Conservation (phyloP, 2,797 vertebrate genomes). For the Selene dorsalis region DNA sequence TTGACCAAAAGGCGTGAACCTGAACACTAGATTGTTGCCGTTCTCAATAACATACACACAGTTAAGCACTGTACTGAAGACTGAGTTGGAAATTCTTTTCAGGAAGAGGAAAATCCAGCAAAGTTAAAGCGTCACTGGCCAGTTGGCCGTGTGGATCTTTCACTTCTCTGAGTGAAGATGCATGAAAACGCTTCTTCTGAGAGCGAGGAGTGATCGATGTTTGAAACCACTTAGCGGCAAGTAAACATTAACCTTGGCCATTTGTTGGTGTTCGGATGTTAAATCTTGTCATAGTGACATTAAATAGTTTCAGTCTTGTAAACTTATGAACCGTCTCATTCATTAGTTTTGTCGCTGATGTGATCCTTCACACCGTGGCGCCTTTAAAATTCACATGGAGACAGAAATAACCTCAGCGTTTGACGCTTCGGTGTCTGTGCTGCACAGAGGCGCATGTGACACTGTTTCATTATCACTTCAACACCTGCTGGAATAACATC, state of each 20-base stretch:
- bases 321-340: background rate
- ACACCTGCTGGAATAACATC: background rate
- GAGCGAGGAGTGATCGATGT: conserved; percentile 13
- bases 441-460: background rate
- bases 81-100: conserved; percentile 15
- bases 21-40: conserved; percentile 26
- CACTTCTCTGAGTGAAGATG: background rate
- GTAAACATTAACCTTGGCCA: conserved; percentile 34
- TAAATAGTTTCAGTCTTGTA: background rate
- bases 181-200: background rate
- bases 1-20: conserved; percentile 64
- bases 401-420: conserved; percentile 17
- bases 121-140: conserved; percentile 13
- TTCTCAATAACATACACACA: conserved; percentile 2
- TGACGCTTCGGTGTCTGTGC: background rate
- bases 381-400: background rate
- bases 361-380: background rate
- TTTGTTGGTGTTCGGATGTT: conserved; percentile 4
- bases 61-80: conserved; percentile 16
- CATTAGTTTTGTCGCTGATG: conserved; percentile 4
- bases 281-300: background rate
- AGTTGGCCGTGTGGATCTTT: conserved; percentile 17
- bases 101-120: conserved; percentile 33
- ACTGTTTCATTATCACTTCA: conserved; percentile 55
- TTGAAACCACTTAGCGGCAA: conserved; percentile 30